These are phyloP conservation scores for Sturnira hondurensis DNA, from an alignment of 2,113 vertebrate species.

Conservation along the genomic window DNA sequence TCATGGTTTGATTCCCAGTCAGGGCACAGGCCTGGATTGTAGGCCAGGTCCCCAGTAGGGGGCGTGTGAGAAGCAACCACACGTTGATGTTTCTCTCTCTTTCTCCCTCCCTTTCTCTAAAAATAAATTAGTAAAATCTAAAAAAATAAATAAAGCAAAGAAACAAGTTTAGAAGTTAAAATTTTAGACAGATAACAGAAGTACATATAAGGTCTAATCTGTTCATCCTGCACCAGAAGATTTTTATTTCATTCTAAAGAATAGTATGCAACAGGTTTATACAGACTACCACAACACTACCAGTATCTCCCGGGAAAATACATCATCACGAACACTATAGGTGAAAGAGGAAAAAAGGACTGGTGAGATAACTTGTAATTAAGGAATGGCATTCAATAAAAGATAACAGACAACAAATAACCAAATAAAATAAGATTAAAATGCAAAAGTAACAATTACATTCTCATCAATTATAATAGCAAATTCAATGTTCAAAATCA, in stretches of 20 bases:
- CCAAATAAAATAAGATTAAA: slow-evolving; percentile 2
- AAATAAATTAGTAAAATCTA: too few relatives aligned
- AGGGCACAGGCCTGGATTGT: too few relatives aligned
- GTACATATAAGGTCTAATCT: neutral
- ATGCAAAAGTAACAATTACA: slow-evolving; percentile 14
- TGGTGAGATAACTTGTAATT: neutral
- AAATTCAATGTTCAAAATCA: slow-evolving; percentile 16
- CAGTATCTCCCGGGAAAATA: neutral
- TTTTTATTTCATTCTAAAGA: neutral
- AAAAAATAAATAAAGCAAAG: neutral
- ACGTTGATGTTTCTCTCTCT: too few relatives aligned
- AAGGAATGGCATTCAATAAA: neutral
- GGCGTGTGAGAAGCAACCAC: too few relatives aligned
- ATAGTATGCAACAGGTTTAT: neutral
- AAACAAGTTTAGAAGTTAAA: slow-evolving; percentile 16
- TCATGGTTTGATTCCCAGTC: too few relatives aligned
- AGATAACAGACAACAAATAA: neutral
- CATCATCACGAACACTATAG: neutral
- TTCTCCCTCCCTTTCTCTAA: too few relatives aligned
- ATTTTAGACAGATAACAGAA: neutral
- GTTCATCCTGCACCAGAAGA: neutral
- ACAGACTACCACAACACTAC: neutral
- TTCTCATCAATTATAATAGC: neutral
- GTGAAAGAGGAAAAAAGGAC: neutral
- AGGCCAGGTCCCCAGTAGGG: too few relatives aligned